Base-by-base conservation (phyloP, 2,113 vertebrate species). In the Eulacestoma nigropectus region DNA sequence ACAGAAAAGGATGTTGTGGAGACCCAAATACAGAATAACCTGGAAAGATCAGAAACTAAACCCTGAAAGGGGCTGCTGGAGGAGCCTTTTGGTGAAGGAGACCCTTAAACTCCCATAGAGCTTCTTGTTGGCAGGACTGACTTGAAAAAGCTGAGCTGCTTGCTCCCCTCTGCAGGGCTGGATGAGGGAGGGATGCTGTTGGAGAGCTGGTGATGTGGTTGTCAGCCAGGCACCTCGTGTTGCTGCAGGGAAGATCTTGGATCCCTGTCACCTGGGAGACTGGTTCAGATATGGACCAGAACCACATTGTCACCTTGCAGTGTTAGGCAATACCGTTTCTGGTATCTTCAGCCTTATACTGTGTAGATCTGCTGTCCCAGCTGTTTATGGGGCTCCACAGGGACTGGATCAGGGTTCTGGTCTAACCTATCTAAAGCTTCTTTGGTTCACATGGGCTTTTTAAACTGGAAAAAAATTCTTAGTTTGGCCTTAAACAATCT, bases 251-350 rank as follows among this genome's bases (percentile, higher is more conserved):
- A 67, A 22, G n/a, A 49, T 46, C 27, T 17, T 33, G 52, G 32
- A 20, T 78, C 29, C 1, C 0, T 72, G 6, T 60, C 0, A 1
- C 42, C 27, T 75, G 33, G 42, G 89, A 49, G 35, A 4, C 53
- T 64, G 11, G 4, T 33, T 73, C 55, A 30, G 8, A 8, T 21
- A 3, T 3, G 68, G 60, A 4, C 55, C 27, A 32, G 41, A 33
- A 3, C 35, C 0, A 2, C 0, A 0, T 9, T 69, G 56, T 60
- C 69, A 30, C 65, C 29, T 7, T 21, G 6, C 29, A 4, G 35
- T 13, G 32, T 7, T 57, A 20, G 60, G n/a, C 50, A 80, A 4
- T 33, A 11, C 20, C 1, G 5, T 53, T 92, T 55, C 42, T 67
- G 69, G 0, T 13, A 6, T 15, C 50, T 92, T 37, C 18, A 79